Percentiles rank a stretch among this genome's conserved stretches.
Conservation (phyloP, 2,113 vertebrate genomes). For the Ginglymostoma cirratum region DNA sequence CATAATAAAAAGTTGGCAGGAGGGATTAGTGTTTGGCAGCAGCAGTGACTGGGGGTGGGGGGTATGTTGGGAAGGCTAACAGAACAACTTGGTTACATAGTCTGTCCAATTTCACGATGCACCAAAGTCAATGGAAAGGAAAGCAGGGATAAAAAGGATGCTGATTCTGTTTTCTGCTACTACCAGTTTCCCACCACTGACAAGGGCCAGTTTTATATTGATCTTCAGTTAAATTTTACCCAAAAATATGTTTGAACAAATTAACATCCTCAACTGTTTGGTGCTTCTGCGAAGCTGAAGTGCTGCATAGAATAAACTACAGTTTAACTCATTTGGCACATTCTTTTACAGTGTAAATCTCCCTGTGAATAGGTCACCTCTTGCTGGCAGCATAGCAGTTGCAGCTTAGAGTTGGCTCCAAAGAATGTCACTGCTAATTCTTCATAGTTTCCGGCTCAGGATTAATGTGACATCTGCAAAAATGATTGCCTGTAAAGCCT, state of each 20-base stretch:
- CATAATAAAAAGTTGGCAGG: not conserved
- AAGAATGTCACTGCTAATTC: not conserved
- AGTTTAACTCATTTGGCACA: not conserved
- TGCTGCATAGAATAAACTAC: not conserved
- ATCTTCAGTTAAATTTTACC: not conserved
- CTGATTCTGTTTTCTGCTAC: not conserved
- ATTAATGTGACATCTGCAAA: slow-evolving; percentile 32
- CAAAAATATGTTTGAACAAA: not conserved
- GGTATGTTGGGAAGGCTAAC: not conserved
- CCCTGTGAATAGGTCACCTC: not conserved
- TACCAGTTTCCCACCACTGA: not conserved
- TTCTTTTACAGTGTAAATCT: not conserved
- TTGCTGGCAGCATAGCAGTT: not conserved
- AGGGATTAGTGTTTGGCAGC: not conserved
- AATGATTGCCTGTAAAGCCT: not conserved
- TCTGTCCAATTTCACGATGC: not conserved
- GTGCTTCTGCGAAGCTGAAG: not conserved
- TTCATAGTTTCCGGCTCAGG: not conserved
- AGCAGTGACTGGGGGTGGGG: not conserved
- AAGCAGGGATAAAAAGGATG: not conserved
- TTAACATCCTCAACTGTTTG: not conserved
- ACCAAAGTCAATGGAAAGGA: not conserved
- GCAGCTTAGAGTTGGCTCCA: not conserved
- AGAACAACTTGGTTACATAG: not conserved
- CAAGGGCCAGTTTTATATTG: not conserved